Conservation (phyloP, 1,140 invertebrate species). For the Pararge aegeria region DNA sequence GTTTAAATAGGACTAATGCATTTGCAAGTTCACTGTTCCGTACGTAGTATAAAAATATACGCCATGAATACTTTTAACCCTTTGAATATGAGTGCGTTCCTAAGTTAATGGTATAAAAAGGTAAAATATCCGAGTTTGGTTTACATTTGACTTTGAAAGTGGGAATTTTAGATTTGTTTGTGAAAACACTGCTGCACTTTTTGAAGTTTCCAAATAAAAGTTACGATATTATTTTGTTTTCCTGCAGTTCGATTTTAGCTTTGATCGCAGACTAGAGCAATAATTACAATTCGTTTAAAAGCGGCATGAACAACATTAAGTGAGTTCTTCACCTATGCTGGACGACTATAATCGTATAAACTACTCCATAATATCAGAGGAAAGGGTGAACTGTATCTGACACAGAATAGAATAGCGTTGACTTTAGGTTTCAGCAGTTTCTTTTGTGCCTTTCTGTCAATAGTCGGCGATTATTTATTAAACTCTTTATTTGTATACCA, state of each 20-base stretch:
- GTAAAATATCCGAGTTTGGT: not conserved
- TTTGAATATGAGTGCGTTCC: constrained; percentile 7
- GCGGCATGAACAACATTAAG: no score
- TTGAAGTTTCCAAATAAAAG: not conserved
- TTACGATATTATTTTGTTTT: not conserved
- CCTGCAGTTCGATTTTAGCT: not conserved
- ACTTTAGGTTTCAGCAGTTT: no score
- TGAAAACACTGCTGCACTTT: not conserved
- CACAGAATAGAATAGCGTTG: no score
- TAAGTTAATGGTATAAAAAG: constrained; percentile 3
- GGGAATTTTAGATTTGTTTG: not conserved
- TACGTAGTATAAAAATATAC: constrained; percentile 8
- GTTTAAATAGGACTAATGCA: constrained; percentile 14
- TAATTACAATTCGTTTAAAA: no score
- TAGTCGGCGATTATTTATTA: no score
- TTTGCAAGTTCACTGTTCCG: constrained; percentile 14
- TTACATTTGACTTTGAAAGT: constrained; percentile 7
- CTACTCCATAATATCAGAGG: no score
- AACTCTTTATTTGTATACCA: no score
- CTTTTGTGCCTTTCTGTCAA: no score
- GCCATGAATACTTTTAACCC: constrained; percentile 10
- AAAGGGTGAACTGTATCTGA: no score
- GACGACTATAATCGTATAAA: no score
- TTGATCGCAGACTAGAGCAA: no score
- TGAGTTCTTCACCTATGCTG: no score